Evolutionary conservation across 2,797 vertebrate species (phyloP).

Genomic region (Dryobates pubescens): DNA sequence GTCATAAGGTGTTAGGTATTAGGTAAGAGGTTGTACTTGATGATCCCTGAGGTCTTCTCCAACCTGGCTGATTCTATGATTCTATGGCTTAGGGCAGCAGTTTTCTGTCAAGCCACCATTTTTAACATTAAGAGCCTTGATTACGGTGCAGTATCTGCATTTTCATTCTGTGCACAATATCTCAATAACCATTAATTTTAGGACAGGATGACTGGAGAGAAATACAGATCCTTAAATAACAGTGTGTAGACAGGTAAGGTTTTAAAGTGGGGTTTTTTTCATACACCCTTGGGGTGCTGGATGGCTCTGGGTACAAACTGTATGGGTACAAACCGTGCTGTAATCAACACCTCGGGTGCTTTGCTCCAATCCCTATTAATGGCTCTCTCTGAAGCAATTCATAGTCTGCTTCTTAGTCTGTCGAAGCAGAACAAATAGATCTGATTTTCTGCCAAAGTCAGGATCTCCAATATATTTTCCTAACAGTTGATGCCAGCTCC

Average conservation of each 20-base stretch:
- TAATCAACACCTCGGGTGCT: background rate
- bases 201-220: background rate
- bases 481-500: background rate
- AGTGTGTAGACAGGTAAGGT: background rate
- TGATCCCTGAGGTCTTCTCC: no score
- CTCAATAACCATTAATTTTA: background rate
- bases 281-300: background rate
- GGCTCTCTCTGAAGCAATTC: background rate
- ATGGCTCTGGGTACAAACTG: no score
- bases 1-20: no score
- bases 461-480: background rate
- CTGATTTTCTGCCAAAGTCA: background rate
- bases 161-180: background rate
- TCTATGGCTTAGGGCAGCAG: background rate
- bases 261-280: background rate
- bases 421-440: background rate
- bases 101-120: background rate
- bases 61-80: no score
- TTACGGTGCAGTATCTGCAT: accelerated
- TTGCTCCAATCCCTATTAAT: accelerated
- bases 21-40: no score
- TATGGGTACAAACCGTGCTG: background rate
- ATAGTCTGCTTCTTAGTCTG: background rate
- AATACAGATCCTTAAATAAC: background rate
- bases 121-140: background rate